Evolutionary conservation across 2,888 invertebrate genomes (phyloP), one percentile per base, ranked within the genome.

Genomic region (Asteroscopus sphinx): DNA sequence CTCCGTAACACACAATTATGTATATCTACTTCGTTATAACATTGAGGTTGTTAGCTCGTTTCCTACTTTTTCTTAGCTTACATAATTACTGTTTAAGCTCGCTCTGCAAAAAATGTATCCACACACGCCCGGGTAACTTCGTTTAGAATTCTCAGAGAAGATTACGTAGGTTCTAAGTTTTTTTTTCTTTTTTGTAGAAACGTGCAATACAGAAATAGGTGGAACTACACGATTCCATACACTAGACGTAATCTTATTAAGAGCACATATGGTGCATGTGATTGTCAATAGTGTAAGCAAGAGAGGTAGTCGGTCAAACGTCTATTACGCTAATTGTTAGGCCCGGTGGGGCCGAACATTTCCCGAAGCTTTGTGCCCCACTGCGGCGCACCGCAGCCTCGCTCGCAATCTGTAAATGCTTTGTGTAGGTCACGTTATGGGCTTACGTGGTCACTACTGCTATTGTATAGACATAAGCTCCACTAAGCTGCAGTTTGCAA

Each of bases 241-340:
- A 28, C 6, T 42, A 60, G 44, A 48, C 33, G 39, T 53, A 66
- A 59, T 68, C 37, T 57, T 66, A 66, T 70, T 55, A 49, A 59
- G 59, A 47, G 41, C 25, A 37, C 55, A 47, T 54, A 30, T 60
- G 42, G 62, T 63, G 52, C 60, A 54, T 51, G 58, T 67, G 72
- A 77, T 77, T 76, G 67, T 65, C 56, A 79, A 75, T 66, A 60
- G 59, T 64, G 59, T 64, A 68, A 61, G 58, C 47, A 40, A 45
- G 68, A 52, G 59, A 46, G 65, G 71, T 64, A 69, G 78, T 53
- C 71, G 79, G 80, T 81, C 81, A 80, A 83, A 82, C 77, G 80
- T 82, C 82, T 85, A 86, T 87, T 85, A 85, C 73, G 76, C 79
- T 86, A 86, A 88, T 88, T 88, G 85, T 79, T 79, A 78, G 80